Conservation (phyloP, 2,797 vertebrate genomes). For the Cossypha caffra region DNA sequence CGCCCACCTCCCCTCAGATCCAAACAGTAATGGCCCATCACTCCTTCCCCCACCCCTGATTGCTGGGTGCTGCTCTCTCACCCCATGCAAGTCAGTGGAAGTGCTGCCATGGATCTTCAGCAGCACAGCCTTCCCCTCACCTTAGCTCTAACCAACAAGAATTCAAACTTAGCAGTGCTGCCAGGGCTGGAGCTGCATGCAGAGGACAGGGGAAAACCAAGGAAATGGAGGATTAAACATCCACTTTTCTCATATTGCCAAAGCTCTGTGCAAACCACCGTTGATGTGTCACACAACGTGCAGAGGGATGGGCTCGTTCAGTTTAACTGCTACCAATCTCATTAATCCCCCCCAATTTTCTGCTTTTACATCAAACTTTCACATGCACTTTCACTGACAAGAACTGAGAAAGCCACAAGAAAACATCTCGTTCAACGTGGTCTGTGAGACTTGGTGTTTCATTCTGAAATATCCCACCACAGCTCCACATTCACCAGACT, state of each 20-base stretch:
- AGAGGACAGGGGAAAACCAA: not conserved
- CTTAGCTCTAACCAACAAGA: not conserved
- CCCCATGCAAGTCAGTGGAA: not conserved
- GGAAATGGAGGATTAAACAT: not conserved
- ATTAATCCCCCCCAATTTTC: not conserved
- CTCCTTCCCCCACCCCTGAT: not conserved
- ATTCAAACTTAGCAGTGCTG: not conserved
- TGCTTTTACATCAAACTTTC: not conserved
- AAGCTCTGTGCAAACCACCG: not conserved
- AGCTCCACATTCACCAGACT: not conserved
- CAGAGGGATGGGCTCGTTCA: not conserved
- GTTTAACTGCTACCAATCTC: not conserved
- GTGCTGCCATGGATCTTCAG: not conserved
- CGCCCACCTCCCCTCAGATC: not conserved
- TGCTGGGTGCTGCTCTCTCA: not conserved
- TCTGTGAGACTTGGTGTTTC: fast-evolving
- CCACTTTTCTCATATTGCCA: not conserved
- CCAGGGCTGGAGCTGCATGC: not conserved
- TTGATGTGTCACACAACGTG: fast-evolving
- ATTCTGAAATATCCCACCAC: not conserved
- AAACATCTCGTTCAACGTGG: fast-evolving
- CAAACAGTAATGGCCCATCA: not conserved
- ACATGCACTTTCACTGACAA: fast-evolving
- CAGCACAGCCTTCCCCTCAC: not conserved
- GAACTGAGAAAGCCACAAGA: not conserved